A percentile compares a stretch with the other conserved stretches of the same genome.
phyloP scores from a whole-genome alignment of 2,888 invertebrate genomes.

The Lydus trimaculatus region DNA sequence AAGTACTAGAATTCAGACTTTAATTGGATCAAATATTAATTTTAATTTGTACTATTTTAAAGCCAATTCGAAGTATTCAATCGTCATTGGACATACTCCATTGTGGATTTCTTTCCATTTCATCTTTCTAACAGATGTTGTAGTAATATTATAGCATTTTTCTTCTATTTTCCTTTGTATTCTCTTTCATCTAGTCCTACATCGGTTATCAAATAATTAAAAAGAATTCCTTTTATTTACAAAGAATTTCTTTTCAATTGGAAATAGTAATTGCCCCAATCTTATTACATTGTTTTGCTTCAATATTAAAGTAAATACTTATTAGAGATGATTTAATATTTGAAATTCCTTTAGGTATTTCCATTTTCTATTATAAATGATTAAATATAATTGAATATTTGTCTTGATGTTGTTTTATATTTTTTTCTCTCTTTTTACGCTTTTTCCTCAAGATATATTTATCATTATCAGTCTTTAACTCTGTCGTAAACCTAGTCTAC shows the following conservation, averaged over 20 bases:
- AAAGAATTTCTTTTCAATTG: not conserved
- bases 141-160: not conserved
- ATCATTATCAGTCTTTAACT: slow-evolving; percentile 43
- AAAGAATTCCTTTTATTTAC: not conserved
- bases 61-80: too few species aligned
- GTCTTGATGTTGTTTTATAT: not conserved
- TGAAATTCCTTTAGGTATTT: not conserved
- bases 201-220: not conserved
- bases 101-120: not conserved
- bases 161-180: not conserved
- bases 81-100: not conserved
- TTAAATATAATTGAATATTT: slow-evolving; percentile 6
- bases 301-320: not conserved
- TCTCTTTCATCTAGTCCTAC: not conserved
- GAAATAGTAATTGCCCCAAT: not conserved
- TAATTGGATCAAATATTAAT: too few species aligned
- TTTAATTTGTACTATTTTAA: too few species aligned
- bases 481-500: slow-evolving; percentile 1
- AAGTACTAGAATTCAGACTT: too few species aligned
- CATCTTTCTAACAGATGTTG: not conserved
- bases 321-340: not conserved
- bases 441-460: slow-evolving; percentile 36
- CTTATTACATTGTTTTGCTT: not conserved
- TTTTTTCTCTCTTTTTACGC: not conserved
- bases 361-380: not conserved